Evolutionary conservation across 2,888 invertebrate genomes (phyloP).

Genomic region (Spilosoma lubricipeda): DNA sequence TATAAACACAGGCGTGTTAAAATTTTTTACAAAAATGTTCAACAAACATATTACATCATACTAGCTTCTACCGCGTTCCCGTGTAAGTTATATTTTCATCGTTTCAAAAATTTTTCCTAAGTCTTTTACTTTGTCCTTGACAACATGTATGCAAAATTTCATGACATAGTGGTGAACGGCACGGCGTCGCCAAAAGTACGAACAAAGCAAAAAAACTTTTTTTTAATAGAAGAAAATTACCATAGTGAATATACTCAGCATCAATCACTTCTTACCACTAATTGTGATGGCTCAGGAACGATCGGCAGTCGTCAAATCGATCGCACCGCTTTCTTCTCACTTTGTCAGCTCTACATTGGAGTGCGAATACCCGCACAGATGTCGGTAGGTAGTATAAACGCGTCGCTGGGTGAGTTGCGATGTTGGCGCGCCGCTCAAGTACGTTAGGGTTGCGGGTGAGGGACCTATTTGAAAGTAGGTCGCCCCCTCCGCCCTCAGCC

Average conservation of each 20-base stretch:
- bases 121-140: not conserved
- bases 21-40: not conserved
- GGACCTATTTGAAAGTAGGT: constrained; percentile 75
- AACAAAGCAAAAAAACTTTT: not conserved
- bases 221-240: constrained; percentile 3
- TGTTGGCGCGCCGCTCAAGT: constrained; percentile 53
- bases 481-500: constrained; percentile 55
- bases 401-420: constrained; percentile 59
- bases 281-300: constrained; percentile 65
- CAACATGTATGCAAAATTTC: not conserved
- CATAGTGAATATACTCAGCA: constrained; percentile 11
- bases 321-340: constrained; percentile 60
- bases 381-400: constrained; percentile 57
- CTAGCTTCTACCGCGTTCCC: not conserved
- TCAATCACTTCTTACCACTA: constrained; percentile 28
- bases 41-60: not conserved
- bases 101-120: not conserved
- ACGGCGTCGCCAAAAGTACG: not conserved
- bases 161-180: not conserved
- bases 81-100: not conserved
- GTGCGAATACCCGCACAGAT: constrained; percentile 65
- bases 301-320: constrained; percentile 69
- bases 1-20: not conserved
- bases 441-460: constrained; percentile 62
- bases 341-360: constrained; percentile 68